A percentile compares a stretch with the other conserved stretches of the same genome.
These are phyloP conservation scores for Rugalucina vietnamica DNA, from an alignment of 2,888 invertebrate genomes.

Conservation along the genomic window DNA sequence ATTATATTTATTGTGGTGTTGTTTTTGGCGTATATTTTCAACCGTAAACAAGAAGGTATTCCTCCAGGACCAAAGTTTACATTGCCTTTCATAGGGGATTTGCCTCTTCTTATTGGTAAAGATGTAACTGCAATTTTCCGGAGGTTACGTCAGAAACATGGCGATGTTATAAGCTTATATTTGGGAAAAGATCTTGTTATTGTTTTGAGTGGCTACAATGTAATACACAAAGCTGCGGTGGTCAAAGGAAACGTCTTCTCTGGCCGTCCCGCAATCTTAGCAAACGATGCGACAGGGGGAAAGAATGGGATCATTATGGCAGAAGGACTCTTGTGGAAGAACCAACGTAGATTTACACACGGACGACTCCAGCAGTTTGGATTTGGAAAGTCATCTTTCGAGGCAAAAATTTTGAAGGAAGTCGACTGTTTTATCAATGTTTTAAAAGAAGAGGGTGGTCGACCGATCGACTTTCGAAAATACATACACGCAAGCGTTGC, in stretches of 20 bases:
- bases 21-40: too few relatives aligned
- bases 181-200: not conserved
- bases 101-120: conserved; percentile 3
- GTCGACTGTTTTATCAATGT: conserved; percentile 42
- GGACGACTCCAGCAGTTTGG: conserved; percentile 37
- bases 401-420: conserved; percentile 51
- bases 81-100: conserved; percentile 27
- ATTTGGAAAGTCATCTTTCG: conserved; percentile 50
- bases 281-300: not conserved
- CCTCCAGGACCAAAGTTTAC: conserved; percentile 26
- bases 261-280: not conserved
- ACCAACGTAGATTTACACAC: conserved; percentile 50
- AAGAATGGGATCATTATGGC: conserved; percentile 18
- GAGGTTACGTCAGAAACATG: not conserved
- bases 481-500: conserved; percentile 32
- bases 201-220: not conserved
- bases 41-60: conserved; percentile 5
- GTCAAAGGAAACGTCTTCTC: not conserved
- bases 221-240: not conserved
- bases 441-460: conserved; percentile 5
- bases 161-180: not conserved
- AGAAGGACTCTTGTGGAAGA: conserved; percentile 48
- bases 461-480: conserved; percentile 23
- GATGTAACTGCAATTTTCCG: not conserved
- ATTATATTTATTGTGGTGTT: too few relatives aligned